Evolutionary conservation across 2,113 vertebrate genomes (phyloP).

Genomic region (Alethe castanea): DNA sequence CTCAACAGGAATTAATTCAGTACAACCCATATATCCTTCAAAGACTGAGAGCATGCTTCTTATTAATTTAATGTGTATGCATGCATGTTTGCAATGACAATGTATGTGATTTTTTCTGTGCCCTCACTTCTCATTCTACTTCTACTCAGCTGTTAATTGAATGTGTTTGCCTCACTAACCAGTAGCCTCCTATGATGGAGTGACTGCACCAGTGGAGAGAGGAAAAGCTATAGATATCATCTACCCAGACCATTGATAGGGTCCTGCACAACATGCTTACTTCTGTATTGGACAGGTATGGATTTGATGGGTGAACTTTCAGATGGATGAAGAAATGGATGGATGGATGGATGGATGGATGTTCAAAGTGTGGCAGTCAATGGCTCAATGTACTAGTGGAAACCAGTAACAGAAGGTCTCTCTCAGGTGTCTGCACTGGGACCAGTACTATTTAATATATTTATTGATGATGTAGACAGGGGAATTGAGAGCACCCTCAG

Average conservation of each 20-base stretch:
- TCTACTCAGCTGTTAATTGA: background rate
- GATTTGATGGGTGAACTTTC: background rate
- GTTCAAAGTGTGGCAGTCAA: background rate
- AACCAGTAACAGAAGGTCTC: background rate
- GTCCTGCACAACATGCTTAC: fast-evolving
- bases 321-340: background rate
- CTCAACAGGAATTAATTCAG: background rate
- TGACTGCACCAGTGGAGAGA: background rate
- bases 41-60: background rate
- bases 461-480: background rate
- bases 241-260: background rate
- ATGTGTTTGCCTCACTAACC: background rate
- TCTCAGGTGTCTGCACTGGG: background rate
- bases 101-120: background rate
- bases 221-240: background rate
- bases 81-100: background rate
- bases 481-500: background rate
- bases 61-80: background rate
- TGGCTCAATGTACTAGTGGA: background rate
- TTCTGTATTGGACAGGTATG: background rate
- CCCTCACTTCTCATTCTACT: background rate
- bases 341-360: background rate
- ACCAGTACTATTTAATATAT: background rate
- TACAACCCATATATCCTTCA: background rate
- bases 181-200: background rate